Evolutionary conservation across 2,113 vertebrate species (phyloP), one percentile per base, ranked within the genome.

Genomic region (Ptychochromis oligacanthus): DNA sequence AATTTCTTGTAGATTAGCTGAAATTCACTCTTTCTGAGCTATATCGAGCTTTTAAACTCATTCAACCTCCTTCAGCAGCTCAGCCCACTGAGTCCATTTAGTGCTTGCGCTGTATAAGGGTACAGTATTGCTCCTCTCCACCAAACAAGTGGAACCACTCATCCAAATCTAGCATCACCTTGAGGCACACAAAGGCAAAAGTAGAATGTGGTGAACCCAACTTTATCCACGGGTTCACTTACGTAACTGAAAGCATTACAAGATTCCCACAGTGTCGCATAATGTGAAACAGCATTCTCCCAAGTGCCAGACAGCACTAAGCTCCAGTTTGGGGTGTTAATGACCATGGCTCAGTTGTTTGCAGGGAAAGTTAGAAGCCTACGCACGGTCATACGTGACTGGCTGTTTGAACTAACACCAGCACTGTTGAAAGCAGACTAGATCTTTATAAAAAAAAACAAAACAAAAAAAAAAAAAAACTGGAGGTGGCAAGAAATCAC

Each of bases 261-360:
- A 77, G 70, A 74, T 70, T 74, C 75, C 75, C 75, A 52, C 1
- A 1, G 64, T 14, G 55, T 76, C 6, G 36, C 8, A 3, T 59
- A 65, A 87, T 31, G 72, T 61, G 62, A 56, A 58, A 12, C 59
- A 3, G 20, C 28, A 2, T 43, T 24, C 46, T 64, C n/a, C n/a
- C 0, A 24, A 54, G 82, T 15, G 82, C 2, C 58, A 83, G 86
- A 80, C 80, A n/a, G 82, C 12, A 2, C 58, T 2, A 40, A 22
- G 77, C 64, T 52, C 24, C 59, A 8, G 75, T 3, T 3, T 13
- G 77, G 83, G 77, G 85, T 24, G 85, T 83, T 36, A 46, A 46
- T 59, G 72, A 60, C 24, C 17, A 2, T 0, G 34, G 26, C 55
- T 5, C 52, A 20, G 56, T 10, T 49, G 58, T 81, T 74, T 40